Evolutionary conservation across 2,113 vertebrate species (phyloP), one percentile per base, ranked within the genome.

Genomic region (Camarhynchus parvulus): DNA sequence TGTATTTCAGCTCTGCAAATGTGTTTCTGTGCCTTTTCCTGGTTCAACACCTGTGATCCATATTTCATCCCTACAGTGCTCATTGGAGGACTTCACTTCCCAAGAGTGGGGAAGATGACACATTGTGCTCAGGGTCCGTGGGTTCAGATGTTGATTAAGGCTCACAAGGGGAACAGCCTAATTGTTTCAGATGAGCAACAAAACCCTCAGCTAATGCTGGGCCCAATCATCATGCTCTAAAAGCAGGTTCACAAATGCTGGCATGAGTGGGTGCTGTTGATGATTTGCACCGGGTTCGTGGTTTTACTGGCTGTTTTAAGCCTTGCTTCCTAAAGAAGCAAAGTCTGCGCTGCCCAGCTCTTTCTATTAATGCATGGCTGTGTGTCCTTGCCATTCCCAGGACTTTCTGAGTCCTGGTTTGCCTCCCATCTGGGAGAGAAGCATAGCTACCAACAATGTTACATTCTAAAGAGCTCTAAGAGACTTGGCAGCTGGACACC

Each of bases 41-140:
- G 67, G 50, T 97, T 95, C 97, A 95, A 96, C 89, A 97, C 94
- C 91, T 96, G 86, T 69, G 94, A 59, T 39, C 75, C 87, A 78
- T 97, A 96, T 97, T 96, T 97, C 89, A 89, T 94, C 81, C 86
- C 39, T 21, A 4, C 66, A 91, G 78, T 1, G 24, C 87, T 92
- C 2, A 0, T 68, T 89, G 85, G 88, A 95, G 90, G 72, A 75
- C 90, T 91, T 88, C 31, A 41, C 91, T 95, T 94, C 95, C 84
- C 93, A 82, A 35, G 91, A 87, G 85, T 44, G 30, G 27, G n/a
- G 87, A 95, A 95, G 87, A 91, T 96, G 95, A 95, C 94, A 94
- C 75, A 35, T 95, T 80, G 58, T 53, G 47, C 61, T 89, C 53
- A 68, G 56, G 77, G 87, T 94, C 79, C 0, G 0, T 1, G 5